phyloP scores from a whole-genome alignment of 2,888 invertebrate genomes.

The Rosalia funebris region DNA sequence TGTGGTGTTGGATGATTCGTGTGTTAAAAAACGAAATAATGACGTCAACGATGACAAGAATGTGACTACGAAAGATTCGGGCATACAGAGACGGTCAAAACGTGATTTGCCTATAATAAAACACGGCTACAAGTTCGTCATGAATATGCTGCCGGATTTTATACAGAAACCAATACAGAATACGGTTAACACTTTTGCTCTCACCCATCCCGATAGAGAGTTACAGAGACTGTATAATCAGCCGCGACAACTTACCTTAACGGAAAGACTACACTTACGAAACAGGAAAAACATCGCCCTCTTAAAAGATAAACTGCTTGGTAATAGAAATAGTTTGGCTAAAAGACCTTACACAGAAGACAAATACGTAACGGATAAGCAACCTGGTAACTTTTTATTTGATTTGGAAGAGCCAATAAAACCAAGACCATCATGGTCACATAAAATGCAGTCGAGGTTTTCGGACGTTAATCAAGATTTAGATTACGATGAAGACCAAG shows the following conservation, averaged over 20 bases:
- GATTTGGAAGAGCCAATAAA: constrained; percentile 1
- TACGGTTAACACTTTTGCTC: constrained; percentile 38
- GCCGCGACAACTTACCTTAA: constrained; percentile 25
- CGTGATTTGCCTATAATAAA: constrained; percentile 41
- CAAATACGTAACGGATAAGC: background rate
- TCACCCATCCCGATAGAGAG: constrained; percentile 37
- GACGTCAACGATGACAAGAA: too few relatives aligned
- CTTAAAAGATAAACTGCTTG: constrained; percentile 30
- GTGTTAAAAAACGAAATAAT: too few relatives aligned
- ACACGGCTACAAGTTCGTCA: constrained; percentile 45
- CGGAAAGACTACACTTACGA: constrained; percentile 31
- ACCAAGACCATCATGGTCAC: background rate
- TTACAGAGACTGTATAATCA: constrained; percentile 29
- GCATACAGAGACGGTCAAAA: constrained; percentile 37
- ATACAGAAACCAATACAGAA: constrained; percentile 46
- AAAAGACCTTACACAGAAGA: background rate
- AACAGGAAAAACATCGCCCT: constrained; percentile 29
- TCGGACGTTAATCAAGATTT: background rate
- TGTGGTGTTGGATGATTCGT: background rate
- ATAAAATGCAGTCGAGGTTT: background rate
- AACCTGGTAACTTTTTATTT: background rate
- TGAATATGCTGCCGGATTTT: constrained; percentile 50
- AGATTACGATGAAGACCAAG: too few relatives aligned
- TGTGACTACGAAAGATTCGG: too few relatives aligned
- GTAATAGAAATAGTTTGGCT: background rate